Conservation (phyloP, 1,140 invertebrate species). For the Brachystomella parvula region DNA sequence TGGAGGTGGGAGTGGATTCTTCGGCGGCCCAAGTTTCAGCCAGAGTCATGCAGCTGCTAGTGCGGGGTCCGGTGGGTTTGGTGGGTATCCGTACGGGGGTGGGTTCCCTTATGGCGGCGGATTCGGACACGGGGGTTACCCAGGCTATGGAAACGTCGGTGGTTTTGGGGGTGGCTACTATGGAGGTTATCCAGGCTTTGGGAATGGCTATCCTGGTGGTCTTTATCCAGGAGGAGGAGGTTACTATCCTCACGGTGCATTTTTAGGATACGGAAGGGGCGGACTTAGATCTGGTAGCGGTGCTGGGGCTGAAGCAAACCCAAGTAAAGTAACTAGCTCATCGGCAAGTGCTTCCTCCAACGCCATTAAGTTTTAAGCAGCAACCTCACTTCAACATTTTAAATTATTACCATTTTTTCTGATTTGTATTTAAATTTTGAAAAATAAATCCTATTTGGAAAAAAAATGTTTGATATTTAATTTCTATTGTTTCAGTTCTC, state of each 20-base stretch:
- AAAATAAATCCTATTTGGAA: not conserved
- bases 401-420: too few relatives aligned
- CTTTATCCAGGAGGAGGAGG: not conserved
- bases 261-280: not conserved
- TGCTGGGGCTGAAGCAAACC: not conserved
- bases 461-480: not conserved
- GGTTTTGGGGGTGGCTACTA: not conserved
- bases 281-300: not conserved
- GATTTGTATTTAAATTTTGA: not conserved
- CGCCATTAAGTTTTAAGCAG: slow-evolving; percentile 1
- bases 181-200: not conserved
- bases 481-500: too few relatives aligned
- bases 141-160: not conserved
- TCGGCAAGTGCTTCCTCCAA: not conserved
- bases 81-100: too few relatives aligned
- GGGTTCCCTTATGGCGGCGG: too few relatives aligned
- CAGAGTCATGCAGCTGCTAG: not conserved
- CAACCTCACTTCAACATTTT: too few relatives aligned
- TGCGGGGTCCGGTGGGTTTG: not conserved
- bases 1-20: not conserved
- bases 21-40: not conserved
- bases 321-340: not conserved
- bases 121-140: slow-evolving; percentile 4
- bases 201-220: not conserved
- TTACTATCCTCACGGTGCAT: not conserved